These are phyloP conservation scores for Polymixis flavicincta DNA, from an alignment of 2,888 invertebrate genomes.

Conservation along the genomic window DNA sequence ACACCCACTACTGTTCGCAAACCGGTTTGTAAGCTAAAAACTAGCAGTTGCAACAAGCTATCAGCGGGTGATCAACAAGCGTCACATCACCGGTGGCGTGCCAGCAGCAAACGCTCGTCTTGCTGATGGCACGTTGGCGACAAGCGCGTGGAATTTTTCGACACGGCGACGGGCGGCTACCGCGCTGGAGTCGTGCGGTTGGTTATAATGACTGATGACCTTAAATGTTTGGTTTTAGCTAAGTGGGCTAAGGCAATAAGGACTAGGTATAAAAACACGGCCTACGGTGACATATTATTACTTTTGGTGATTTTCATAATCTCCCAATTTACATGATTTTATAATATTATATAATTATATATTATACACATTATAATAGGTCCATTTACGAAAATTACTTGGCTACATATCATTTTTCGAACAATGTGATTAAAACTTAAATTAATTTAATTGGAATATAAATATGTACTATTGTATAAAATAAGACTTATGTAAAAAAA, in stretches of 20 bases:
- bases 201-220: too few relatives aligned
- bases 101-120: too few relatives aligned
- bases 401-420: slow-evolving; percentile 85
- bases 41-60: too few relatives aligned
- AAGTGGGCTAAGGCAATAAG: slow-evolving; percentile 35
- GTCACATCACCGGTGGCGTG: too few relatives aligned
- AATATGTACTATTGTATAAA: slow-evolving; percentile 66
- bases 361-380: slow-evolving; percentile 63
- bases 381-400: slow-evolving; percentile 73
- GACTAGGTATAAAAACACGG: slow-evolving; percentile 52
- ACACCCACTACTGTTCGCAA: too few relatives aligned
- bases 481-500: slow-evolving; percentile 53
- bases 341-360: slow-evolving; percentile 69
- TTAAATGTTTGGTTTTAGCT: slow-evolving; percentile 33
- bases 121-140: too few relatives aligned
- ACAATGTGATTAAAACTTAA: slow-evolving; percentile 73
- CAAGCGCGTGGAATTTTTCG: too few relatives aligned
- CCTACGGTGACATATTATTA: slow-evolving; percentile 64
- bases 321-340: slow-evolving; percentile 72
- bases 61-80: too few relatives aligned
- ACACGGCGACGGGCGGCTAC: too few relatives aligned
- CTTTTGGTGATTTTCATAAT: slow-evolving; percentile 70
- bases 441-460: slow-evolving; percentile 74
- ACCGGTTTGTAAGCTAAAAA: too few relatives aligned
- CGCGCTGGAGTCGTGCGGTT: too few relatives aligned